Evolutionary conservation across 2,888 invertebrate genomes (phyloP), one percentile per base, ranked within the genome.

Genomic region (Drosophila mercatorum): DNA sequence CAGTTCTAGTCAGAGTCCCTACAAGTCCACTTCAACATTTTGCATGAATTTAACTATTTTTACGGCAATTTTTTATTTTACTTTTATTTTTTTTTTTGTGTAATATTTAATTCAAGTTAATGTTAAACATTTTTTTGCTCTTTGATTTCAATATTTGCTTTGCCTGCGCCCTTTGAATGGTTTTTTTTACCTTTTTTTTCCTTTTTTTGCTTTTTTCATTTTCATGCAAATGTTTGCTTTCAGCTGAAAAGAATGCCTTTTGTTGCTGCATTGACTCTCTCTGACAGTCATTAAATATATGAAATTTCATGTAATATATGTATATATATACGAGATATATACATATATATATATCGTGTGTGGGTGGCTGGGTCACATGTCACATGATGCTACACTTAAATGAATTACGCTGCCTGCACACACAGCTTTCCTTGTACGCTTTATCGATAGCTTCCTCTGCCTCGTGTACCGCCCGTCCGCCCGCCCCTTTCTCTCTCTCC

Each of bases 231-330:
- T 78, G 60, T 68, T 68, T 76, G 69, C 52, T 51, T 63, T 70
- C 64, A 68, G 62, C 64, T 64, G 26, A 41, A 6, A 38, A 47
- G 56, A 70, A 78, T 81, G 72, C 59, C 70, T 60, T 70, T 70
- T 72, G 59, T 77, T 66, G 55, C 43, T 64, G 68, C 62, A 73
- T 78, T 81, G 75, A 78, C 84, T 75, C 60, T 75, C 60, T 17
- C 44, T 67, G 73, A 53, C 69, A 83, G 79, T 81, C 89, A 84
- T 84, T 87, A 84, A 83, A 87, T 87, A 89, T 85, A 89, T 89
- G 89, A 77, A 83, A 83, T 78, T 89, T 79, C 69, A 84, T 87
- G 72, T 67, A 11, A 51, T 11, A 40, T 10, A 40, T 22, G 40
- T 14, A 46, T 26, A 60, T 11, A 60, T 22, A 52, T 5, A 51